phyloP scores from a whole-genome alignment of 2,888 invertebrate species.

The Orchesella flavescens region DNA sequence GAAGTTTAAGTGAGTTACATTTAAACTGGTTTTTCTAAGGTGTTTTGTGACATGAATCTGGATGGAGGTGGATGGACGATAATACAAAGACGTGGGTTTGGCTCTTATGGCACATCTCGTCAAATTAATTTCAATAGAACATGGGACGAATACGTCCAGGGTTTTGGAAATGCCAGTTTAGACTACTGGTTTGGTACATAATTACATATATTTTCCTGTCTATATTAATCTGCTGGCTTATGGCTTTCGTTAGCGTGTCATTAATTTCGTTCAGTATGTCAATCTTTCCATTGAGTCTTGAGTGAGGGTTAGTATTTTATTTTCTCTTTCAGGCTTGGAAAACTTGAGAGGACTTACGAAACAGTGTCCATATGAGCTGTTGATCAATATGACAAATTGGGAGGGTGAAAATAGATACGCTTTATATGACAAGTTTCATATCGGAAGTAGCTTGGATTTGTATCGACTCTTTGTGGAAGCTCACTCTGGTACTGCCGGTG shows the following conservation, averaged over 20 bases:
- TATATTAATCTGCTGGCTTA: neutral
- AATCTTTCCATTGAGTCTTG: neutral
- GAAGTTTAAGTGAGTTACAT: neutral
- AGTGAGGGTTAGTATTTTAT: neutral
- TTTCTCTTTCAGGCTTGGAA: conserved; percentile 50
- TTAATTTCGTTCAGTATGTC: neutral
- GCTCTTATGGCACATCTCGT: conserved; percentile 28
- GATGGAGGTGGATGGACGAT: conserved; percentile 68
- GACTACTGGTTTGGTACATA: conserved; percentile 66
- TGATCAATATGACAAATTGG: conserved; percentile 67
- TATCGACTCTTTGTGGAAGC: conserved; percentile 56
- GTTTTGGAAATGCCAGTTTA: conserved; percentile 60
- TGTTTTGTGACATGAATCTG: conserved; percentile 60
- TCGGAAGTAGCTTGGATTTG: conserved; percentile 49
- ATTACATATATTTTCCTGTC: neutral
- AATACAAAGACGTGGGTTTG: conserved; percentile 60
- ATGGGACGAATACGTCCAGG: conserved; percentile 67
- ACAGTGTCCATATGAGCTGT: conserved; percentile 60
- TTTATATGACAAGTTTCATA: conserved; percentile 55
- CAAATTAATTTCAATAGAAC: conserved; percentile 63
- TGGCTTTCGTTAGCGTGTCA: neutral
- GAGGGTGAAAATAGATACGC: conserved; percentile 58
- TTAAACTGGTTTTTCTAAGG: conserved; percentile 32
- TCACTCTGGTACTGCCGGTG: conserved; percentile 65
- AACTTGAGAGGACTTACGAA: conserved; percentile 53